Base-by-base conservation (phyloP, 2,888 invertebrate species). In the Eupithecia tripunctaria region DNA sequence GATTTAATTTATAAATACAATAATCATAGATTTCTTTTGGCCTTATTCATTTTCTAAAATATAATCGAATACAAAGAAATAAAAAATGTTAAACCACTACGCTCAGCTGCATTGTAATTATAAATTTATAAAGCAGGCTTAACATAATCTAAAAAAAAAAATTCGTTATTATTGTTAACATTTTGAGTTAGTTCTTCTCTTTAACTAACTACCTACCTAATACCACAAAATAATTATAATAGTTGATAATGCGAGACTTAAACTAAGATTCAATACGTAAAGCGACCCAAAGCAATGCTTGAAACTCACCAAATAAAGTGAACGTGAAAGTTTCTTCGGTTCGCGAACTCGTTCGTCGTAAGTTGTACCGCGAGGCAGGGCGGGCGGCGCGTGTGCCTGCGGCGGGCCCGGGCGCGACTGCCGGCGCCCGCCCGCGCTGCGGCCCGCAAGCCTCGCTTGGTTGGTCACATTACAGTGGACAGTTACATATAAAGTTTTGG, bases 361-460 rank as follows among this genome's bases (percentile, higher is more conserved):
- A 82, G 80, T 80, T 72, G 15, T 15, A 38, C 43, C n/a, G 25
- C 65, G 56, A 29, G 10, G 21, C 10, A 10, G 59, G 43, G 56
- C 68, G 76, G 71, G 79, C 72, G 59, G 74, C 78, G 67, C 82
- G 84, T 73, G 76, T 38, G 71, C 36, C 72, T 73, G 64, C 68
- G 68, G 29, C 78, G 79, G 75, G 74, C 74, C 70, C 79, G 78
- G 59, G 76, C 70, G 76, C 76, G 78, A 85, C 86, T 85, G 84
- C 79, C 41, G 43, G 14, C 12, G 38, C 38, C 38, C 38, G 38
- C 38, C 73, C 65, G 38, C 12, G 15, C 21, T 77, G n/a, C 7
- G 18, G 18, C 43, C 0, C 18, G 43, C 2, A 18, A 7, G 43
- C 18, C 43, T 18, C 6, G 18, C 43, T 43, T 5, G 43, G 6